Evolutionary conservation across 2,113 vertebrate genomes (phyloP).

Genomic region (Cephalopholis sonnerati): DNA sequence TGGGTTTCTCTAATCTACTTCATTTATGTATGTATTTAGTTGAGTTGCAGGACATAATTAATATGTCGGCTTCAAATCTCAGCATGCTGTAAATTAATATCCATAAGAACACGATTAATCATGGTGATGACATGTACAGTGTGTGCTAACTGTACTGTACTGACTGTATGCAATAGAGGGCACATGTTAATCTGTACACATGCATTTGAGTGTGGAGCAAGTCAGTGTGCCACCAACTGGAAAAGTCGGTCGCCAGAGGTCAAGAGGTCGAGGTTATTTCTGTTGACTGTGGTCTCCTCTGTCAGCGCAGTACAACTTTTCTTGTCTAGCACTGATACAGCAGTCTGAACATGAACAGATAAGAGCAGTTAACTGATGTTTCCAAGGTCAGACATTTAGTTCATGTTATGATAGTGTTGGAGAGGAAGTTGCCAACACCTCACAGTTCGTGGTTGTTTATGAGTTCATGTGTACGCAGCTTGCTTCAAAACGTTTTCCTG

Average conservation of each 20-base stretch:
- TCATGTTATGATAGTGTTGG: neutral
- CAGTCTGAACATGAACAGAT: neutral
- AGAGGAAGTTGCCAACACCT: neutral
- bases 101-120: neutral
- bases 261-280: neutral
- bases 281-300: neutral
- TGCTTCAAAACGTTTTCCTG: neutral
- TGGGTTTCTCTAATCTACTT: neutral
- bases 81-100: neutral
- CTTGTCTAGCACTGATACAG: neutral
- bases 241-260: neutral
- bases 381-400: neutral
- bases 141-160: neutral
- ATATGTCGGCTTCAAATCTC: neutral
- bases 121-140: neutral
- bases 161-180: neutral
- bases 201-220: neutral
- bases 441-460: neutral
- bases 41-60: neutral
- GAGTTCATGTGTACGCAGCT: neutral
- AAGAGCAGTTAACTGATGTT: neutral
- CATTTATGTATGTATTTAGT: neutral
- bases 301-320: neutral
- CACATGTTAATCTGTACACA: neutral
- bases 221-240: no score